Evolutionary conservation across 2,888 invertebrate genomes (phyloP).

Genomic region (Toxonevra muliebris): DNA sequence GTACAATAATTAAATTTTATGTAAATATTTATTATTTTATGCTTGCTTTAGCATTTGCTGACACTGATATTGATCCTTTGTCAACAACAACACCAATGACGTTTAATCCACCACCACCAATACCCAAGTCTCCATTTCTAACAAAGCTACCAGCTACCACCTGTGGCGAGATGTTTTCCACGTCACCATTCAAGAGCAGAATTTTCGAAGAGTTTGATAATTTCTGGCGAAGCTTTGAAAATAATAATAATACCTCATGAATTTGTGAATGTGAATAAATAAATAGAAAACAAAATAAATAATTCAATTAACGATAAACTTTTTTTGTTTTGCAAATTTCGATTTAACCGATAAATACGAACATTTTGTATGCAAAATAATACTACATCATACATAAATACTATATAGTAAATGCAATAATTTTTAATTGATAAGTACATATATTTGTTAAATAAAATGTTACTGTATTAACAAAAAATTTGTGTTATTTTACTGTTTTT

Average conservation of each 20-base stretch:
- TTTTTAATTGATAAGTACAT: too few species aligned
- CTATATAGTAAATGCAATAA: too few species aligned
- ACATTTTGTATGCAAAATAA: too few species aligned
- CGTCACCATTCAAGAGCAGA: constrained; percentile 54
- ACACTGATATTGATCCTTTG: constrained; percentile 26
- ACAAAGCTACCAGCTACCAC: constrained; percentile 44
- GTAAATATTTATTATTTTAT: constrained; percentile 20
- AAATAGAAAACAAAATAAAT: too few species aligned
- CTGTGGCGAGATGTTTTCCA: constrained; percentile 55
- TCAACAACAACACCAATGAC: constrained; percentile 34
- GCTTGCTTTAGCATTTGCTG: constrained; percentile 28
- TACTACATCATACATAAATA: too few species aligned
- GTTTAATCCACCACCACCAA: constrained; percentile 29
- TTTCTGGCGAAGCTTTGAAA: constrained; percentile 58
- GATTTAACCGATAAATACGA: too few species aligned
- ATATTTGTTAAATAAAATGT: too few species aligned
- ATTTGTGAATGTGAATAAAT: too few species aligned
- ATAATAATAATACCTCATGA: constrained; percentile 2
- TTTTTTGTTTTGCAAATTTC: too few species aligned
- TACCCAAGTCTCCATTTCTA: constrained; percentile 40
- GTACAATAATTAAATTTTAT: background rate
- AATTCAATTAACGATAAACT: too few species aligned
- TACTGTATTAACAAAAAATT: too few species aligned
- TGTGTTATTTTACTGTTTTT: too few species aligned
- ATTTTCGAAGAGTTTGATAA: constrained; percentile 57